Conservation (phyloP, 1,140 invertebrate species). For the Papilio polyxenes region DNA sequence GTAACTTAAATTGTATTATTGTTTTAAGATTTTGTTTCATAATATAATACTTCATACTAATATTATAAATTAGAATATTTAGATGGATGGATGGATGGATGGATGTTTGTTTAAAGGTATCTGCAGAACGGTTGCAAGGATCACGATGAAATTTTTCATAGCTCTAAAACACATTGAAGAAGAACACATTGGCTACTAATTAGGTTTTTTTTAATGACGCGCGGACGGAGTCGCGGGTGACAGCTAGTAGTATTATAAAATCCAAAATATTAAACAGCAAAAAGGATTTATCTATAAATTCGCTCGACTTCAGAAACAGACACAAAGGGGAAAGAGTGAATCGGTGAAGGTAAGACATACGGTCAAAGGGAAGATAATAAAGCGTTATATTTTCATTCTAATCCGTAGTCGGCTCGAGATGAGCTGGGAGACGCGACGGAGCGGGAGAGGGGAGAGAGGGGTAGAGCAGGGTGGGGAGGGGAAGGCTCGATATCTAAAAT, state of each 20-base stretch:
- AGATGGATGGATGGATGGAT: too few species aligned
- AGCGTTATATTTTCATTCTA: constrained; percentile 78
- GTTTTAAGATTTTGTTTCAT: neutral
- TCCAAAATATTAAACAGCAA: neutral
- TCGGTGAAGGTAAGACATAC: constrained; percentile 69
- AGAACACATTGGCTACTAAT: too few species aligned
- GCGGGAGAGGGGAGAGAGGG: neutral
- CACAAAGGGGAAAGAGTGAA: constrained; percentile 51
- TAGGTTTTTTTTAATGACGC: too few species aligned
- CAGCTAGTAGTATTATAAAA: neutral
- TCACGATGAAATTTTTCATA: too few species aligned
- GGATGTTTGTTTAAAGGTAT: too few species aligned
- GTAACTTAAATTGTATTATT: neutral
- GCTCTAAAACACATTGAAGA: too few species aligned
- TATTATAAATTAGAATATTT: too few species aligned
- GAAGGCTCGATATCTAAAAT: constrained; percentile 76
- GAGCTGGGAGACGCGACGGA: constrained; percentile 57
- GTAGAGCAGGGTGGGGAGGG: constrained; percentile 39
- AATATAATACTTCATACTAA: too few species aligned
- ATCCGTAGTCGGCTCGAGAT: constrained; percentile 67
- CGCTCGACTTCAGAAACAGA: neutral
- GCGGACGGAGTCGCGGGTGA: too few species aligned
- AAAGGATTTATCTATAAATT: neutral
- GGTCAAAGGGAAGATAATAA: constrained; percentile 77
- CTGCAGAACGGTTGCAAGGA: too few species aligned